A percentile compares a stretch with the other conserved stretches of the same genome.
Evolutionary conservation across 2,888 invertebrate species (phyloP).

Genomic region (Ectropis crepuscularia): DNA sequence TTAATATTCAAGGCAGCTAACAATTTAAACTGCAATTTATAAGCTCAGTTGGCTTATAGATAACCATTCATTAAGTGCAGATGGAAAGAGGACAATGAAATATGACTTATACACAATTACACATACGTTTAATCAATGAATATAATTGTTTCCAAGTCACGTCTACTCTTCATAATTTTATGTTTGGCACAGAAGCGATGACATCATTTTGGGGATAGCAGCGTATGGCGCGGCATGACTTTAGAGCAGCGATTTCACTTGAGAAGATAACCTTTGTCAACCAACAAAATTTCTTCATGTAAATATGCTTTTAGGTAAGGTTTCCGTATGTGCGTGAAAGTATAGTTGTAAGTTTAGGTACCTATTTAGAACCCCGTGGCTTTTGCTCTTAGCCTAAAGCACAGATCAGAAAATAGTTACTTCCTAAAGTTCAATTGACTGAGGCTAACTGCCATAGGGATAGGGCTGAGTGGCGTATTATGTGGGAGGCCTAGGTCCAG

Average conservation of each 20-base stretch:
- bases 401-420: too few relatives aligned
- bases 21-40: conserved; percentile 25
- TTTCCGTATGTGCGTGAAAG: too few relatives aligned
- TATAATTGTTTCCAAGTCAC: conserved; percentile 45
- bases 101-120: conserved; percentile 3
- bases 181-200: conserved; percentile 13
- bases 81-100: conserved; percentile 30
- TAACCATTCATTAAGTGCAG: conserved; percentile 14
- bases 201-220: conserved; percentile 30
- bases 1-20: conserved; percentile 27
- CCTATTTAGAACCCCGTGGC: too few relatives aligned
- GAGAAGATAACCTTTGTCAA: conserved; percentile 20
- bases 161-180: conserved; percentile 38
- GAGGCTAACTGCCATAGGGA: too few relatives aligned
- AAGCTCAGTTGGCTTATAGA: conserved; percentile 14
- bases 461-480: too few relatives aligned
- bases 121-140: conserved; percentile 32
- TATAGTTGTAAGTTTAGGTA: too few relatives aligned
- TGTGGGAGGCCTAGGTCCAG: too few relatives aligned
- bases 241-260: conserved; percentile 32
- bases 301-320: neutral
- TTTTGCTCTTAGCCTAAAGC: too few relatives aligned
- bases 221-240: conserved; percentile 2
- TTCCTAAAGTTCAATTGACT: too few relatives aligned
- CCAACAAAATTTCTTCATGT: neutral